Evolutionary conservation across 92 coral and sea anemone genomes (phyloP), one percentile per base, ranked within the genome.

Genomic region (Bergia puertoricense): DNA sequence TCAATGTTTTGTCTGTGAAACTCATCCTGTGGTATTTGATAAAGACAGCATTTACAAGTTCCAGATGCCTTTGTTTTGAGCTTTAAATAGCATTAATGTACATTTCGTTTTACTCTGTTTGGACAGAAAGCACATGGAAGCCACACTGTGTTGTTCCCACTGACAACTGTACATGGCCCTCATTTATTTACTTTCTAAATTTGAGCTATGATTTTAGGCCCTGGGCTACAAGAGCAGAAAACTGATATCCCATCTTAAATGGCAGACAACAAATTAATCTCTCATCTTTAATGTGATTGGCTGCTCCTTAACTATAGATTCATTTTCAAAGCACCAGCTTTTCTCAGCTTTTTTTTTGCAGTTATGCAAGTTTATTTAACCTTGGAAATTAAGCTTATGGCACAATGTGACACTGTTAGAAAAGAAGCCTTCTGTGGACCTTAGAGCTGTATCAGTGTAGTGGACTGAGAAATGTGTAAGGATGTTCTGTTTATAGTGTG

Each of bases 1-100:
- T 84, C 79, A 71, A 48, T 71, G 87, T 84, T 69, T 69, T 84
- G 87, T 71, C 87, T 84, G 66, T 84, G 67, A 45, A 69, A 74
- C 45, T 44, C 87, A 84, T 72, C 22, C 30, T 69, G 1, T 9
- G 45, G 22, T 48, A 69, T 48, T 73, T 71, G 50, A 84, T 73
- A 69, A 68, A 51, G 66, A 46, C 41, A 18, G 62, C 40, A 9
- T 54, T 71, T 71, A 23, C 46, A 84, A 14, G 85, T 40, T 57
- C 85, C 30, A 18, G 43, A 16, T 39, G 4, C 22, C 8, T 46
- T 71, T 84, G 41, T 71, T 69, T 46, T 39, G 23, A 4, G 40
- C 40, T 69, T 69, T 44, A 68, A 68, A n/a, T 37, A 46, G 42
- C 37, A 16, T 18, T 45, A 45, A 44, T 30, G 56, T 39, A 51